Base-by-base conservation (phyloP, 1,140 invertebrate species). In the Euwallacea similis region DNA sequence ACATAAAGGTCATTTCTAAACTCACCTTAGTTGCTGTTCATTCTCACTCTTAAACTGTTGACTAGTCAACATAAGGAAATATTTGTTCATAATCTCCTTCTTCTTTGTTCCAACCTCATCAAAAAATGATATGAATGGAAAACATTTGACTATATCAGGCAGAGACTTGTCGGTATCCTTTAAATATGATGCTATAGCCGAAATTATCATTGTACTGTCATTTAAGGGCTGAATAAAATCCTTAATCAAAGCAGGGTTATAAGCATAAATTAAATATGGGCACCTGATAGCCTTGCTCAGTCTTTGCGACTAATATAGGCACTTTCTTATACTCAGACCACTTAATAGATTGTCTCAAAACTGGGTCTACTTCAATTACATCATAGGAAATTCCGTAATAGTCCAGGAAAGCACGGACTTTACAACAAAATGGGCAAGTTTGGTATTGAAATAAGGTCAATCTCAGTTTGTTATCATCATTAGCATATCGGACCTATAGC, bases 401-500 rank as follows among this genome's bases (percentile, higher is more conserved):
- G 84, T 99, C 96, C 4, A 99, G 84, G 81, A 95, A 94, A 13
- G 95, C 91, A 72, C 98, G 87, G 0, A 98, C 94, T 87, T 99
- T 99, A 79, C 96, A 99, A 82, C 98, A 99, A 83, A 99, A 99
- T 42, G 98, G 98, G 83, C 97, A 99, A 3, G 95, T 97, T 78
- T 97, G 93, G 82, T 97, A 99, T 85, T 99, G 97, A 81, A 92
- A 99, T 21, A 99, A 83, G 0, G 93, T 93, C 13, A 99, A 81
- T 76, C 97, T 90, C 56, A 98, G 83, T 9, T 90, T 90, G 65
- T 87, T 89, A 7, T 83, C 84, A 82, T 97, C 93, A 13, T 86
- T 84, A 8, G 87, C 85, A 79, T 85, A 88, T 7, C 86, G 74
- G 64, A 91, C 83, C 88, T 90, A 76, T 61, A 85, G 83, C 42